Base-by-base conservation (phyloP, 2,113 vertebrate genomes). In the Silurus meridionalis region DNA sequence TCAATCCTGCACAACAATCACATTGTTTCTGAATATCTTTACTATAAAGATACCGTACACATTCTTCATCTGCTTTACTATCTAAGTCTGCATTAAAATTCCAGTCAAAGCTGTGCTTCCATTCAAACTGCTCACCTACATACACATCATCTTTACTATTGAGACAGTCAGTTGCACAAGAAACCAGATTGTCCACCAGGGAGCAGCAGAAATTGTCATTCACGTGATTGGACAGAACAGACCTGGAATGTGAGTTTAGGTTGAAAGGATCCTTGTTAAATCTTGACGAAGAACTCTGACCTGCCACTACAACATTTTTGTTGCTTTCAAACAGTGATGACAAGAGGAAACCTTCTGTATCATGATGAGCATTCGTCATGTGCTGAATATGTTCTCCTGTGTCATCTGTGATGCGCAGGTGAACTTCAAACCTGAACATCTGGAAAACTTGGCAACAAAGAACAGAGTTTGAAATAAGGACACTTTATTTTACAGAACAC, bases 341-440 rank as follows among this genome's bases (percentile, higher is more conserved):
- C 85, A 95, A 93, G 21, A 95, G 91, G 87, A 96, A 96, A 74
- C 94, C 92, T 0, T 95, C 94, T 0, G 92, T 71, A 81, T 92
- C 93, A 3, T 92, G 46, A 0, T 92, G 78, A 0, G 91, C 25
- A 37, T 64, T 80, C 71, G 82, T 91, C 91, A 95, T 92, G 89
- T 94, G 94, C 86, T 95, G 94, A 89, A 95, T 94, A 91, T 91
- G 93, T 23, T 93, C 93, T 25, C 93, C 94, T 0, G 91, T 90
- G 89, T 96, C 94, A 9, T 95, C 95, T 0, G 94, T 95, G 89
- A 96, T 95, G 77, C 94, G 91, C 67, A 96, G 79, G 58, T 96
- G 95, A 25, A 96, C 93, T 81, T 96, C 95, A 25, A 96, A 94
- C 57, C 95, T 79, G 90, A 95, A 95, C 95, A 96, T 94, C 92